Conservation (phyloP, 2,888 invertebrate genomes). For the Octonoba sinensis region DNA sequence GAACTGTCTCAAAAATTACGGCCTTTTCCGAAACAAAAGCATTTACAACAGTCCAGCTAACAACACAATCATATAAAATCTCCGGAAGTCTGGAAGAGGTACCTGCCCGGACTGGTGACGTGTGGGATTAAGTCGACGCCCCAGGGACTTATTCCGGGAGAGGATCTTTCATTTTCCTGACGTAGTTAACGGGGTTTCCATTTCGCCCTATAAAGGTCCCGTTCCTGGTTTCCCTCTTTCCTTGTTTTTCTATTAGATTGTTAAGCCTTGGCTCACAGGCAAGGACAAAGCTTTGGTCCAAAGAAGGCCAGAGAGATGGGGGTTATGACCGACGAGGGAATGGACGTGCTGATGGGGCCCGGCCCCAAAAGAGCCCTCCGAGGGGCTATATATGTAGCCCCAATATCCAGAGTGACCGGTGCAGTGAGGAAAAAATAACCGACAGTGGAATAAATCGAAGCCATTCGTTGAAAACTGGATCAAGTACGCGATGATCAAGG, state of each 20-base stretch:
- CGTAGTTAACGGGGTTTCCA: constrained; percentile 60
- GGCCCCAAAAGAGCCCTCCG: constrained; percentile 43
- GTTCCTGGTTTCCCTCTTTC: too few species aligned
- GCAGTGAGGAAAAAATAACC: not conserved
- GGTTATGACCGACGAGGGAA: constrained; percentile 57
- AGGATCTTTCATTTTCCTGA: constrained; percentile 51
- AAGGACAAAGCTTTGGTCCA: not conserved
- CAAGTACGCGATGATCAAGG: too few species aligned
- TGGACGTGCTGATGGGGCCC: constrained; percentile 44
- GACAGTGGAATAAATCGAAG: too few species aligned
- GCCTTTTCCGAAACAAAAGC: too few species aligned
- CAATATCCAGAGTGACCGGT: constrained; percentile 38
- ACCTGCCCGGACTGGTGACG: constrained; percentile 33
- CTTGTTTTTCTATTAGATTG: too few species aligned
- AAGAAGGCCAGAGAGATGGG: constrained; percentile 10
- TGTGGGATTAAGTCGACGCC: constrained; percentile 25
- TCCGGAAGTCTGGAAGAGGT: not conserved
- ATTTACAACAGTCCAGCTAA: too few species aligned
- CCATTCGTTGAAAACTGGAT: too few species aligned
- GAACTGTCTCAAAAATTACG: too few species aligned
- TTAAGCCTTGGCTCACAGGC: too few species aligned
- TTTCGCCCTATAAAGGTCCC: constrained; percentile 31
- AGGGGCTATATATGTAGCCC: constrained; percentile 53
- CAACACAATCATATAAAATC: too few species aligned
- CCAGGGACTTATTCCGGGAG: constrained; percentile 25